These are phyloP conservation scores for Hemiscyllium ocellatum DNA, from an alignment of 2,113 vertebrate genomes.

Conservation along the genomic window DNA sequence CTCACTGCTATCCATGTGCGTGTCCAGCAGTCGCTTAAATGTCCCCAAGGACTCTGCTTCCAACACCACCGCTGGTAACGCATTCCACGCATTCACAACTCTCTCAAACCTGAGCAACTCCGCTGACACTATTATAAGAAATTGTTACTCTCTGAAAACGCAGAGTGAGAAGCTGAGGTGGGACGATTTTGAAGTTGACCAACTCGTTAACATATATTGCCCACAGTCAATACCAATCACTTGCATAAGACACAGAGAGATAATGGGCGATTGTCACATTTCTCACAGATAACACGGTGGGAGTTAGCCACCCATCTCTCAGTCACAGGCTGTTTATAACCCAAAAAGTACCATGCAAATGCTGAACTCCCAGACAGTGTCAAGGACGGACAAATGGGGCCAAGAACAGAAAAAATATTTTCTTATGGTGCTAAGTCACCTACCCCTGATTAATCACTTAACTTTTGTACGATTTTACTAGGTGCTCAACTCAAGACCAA, in stretches of 20 bases:
- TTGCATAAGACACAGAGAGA: not conserved
- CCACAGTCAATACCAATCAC: not conserved
- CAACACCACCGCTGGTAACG: no score
- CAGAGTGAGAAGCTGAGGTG: not conserved
- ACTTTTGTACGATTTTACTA: not conserved
- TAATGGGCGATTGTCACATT: not conserved
- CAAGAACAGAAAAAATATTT: not conserved
- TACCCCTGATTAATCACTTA: not conserved
- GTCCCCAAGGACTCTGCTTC: no score
- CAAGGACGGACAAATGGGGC: not conserved
- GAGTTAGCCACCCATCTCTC: not conserved
- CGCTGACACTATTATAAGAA: not conserved
- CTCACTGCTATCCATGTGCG: no score
- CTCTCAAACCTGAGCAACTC: not conserved
- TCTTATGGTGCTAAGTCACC: not conserved
- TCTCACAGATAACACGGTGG: not conserved
- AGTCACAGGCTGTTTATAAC: not conserved
- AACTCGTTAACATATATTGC: not conserved
- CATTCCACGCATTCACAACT: no score
- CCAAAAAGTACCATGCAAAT: not conserved
- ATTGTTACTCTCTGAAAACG: not conserved
- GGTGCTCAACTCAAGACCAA: not conserved
- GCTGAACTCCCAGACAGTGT: not conserved
- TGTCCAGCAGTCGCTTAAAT: no score
- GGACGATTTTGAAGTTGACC: not conserved